phyloP scores from a whole-genome alignment of 2,113 vertebrate genomes.

The Fulmarus glacialis region DNA sequence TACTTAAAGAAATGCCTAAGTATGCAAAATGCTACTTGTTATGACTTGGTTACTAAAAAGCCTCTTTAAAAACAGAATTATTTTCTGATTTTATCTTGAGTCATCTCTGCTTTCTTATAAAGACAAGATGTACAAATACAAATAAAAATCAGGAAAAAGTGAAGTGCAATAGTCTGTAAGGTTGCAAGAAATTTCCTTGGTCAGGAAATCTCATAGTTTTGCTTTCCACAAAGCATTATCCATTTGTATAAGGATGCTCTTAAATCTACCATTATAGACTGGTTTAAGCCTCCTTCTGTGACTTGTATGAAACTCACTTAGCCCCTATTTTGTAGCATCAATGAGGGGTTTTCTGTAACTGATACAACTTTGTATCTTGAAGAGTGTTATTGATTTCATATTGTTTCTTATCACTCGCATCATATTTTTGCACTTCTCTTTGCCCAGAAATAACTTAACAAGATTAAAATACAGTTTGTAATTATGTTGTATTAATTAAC shows the following conservation, averaged over 20 bases:
- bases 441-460: conserved; percentile 11
- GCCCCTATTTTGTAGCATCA: neutral
- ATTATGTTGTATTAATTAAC: conserved; percentile 24
- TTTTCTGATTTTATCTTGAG: conserved; percentile 28
- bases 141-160: conserved; percentile 4
- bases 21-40: conserved; percentile 15
- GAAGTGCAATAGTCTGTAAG: neutral
- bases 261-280: neutral
- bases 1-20: conserved; percentile 20
- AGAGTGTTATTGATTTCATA: neutral
- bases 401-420: neutral
- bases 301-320: neutral
- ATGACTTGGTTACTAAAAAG: conserved; percentile 4
- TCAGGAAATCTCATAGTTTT: neutral
- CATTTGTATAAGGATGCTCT: neutral
- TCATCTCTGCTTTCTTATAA: neutral
- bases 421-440: conserved; percentile 6
- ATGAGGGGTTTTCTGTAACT: neutral
- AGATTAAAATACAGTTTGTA: conserved; percentile 27
- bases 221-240: neutral
- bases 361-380: neutral
- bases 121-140: neutral
- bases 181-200: neutral
- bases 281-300: neutral
- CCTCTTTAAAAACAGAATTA: neutral